Conservation (phyloP, 2,113 vertebrate species). For the Canis aureus region DNA sequence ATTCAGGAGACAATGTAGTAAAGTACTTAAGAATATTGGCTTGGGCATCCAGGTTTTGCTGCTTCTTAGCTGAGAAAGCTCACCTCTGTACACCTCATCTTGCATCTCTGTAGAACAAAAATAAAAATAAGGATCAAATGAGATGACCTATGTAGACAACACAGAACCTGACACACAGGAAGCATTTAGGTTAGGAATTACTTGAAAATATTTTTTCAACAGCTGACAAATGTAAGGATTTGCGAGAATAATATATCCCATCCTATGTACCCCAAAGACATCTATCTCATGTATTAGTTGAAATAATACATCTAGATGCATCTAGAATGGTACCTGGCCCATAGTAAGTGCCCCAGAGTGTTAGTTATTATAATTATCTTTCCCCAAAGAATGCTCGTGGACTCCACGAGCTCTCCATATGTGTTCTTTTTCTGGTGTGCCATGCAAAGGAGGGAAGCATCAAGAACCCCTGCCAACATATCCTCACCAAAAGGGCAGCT, state of each 20-base stretch:
- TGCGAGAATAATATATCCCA: neutral
- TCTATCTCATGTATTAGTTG: neutral
- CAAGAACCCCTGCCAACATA: neutral
- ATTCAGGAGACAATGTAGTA: neutral
- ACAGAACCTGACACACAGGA: neutral
- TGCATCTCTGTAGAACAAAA: neutral
- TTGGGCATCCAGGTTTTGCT: neutral
- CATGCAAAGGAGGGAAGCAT: neutral
- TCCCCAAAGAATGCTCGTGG: neutral
- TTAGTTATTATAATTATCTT: neutral
- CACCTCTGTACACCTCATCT: neutral
- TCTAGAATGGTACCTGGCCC: neutral
- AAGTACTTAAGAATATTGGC: neutral
- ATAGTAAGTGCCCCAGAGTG: neutral
- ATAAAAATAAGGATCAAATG: neutral
- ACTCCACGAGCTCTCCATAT: neutral
- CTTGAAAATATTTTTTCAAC: neutral
- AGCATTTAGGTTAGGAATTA: neutral
- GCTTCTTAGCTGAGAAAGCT: neutral
- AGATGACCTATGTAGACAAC: neutral
- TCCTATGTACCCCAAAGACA: neutral
- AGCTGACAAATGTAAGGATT: neutral
- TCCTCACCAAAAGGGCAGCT: neutral
- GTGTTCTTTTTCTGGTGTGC: neutral
- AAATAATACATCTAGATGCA: neutral